phyloP scores from a whole-genome alignment of 92 coral and sea anemone species.

The Diadumene lineata region DNA sequence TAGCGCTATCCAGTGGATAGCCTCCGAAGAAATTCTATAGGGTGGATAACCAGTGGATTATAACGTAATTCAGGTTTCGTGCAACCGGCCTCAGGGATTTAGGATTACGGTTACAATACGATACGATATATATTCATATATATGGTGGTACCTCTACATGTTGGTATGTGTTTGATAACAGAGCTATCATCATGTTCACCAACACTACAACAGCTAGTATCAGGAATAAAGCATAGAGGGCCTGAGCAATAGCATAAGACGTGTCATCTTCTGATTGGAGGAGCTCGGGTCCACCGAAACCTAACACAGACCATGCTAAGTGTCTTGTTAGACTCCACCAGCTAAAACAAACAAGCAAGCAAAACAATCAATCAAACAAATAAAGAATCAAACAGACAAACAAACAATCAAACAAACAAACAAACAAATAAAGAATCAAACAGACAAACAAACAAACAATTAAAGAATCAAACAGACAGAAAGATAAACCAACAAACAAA shows the following conservation, averaged over 20 bases:
- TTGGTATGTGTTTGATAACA: slow-evolving; percentile 14
- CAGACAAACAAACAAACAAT: too few relatives aligned
- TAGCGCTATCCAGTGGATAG: too few relatives aligned
- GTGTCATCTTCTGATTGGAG: slow-evolving; percentile 8
- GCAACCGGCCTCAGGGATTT: too few relatives aligned
- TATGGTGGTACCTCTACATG: slow-evolving; percentile 13
- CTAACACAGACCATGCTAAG: slow-evolving; percentile 11
- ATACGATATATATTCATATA: too few relatives aligned
- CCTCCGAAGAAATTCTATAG: too few relatives aligned
- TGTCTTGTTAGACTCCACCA: slow-evolving; percentile 10
- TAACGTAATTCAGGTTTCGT: too few relatives aligned
- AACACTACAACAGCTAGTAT: slow-evolving; percentile 7
- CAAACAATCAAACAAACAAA: neutral
- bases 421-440: neutral
- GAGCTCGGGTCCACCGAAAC: neutral
- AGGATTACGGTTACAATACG: too few relatives aligned
- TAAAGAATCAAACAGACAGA: neutral
- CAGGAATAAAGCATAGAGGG: slow-evolving; percentile 13
- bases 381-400: neutral
- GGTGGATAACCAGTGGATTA: too few relatives aligned
- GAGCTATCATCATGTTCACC: slow-evolving; percentile 29
- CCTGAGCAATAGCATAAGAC: neutral
- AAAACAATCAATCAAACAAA: neutral
- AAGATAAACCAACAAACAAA: neutral
- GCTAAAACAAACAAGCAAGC: neutral